phyloP scores from a whole-genome alignment of 2,113 vertebrate species.

The Larimichthys polyactis region DNA sequence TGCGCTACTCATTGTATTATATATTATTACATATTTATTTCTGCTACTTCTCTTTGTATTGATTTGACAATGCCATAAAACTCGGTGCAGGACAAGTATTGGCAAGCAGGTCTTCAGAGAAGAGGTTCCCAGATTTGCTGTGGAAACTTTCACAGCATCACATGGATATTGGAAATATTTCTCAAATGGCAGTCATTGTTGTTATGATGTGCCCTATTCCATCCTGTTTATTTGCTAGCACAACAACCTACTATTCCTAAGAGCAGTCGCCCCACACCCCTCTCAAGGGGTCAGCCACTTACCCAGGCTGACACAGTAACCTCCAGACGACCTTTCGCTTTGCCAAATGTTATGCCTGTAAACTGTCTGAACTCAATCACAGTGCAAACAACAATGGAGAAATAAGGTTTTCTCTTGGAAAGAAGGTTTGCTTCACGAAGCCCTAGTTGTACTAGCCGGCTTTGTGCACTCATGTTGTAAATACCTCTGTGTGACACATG shows the following conservation, averaged over 20 bases:
- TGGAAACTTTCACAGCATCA: constrained; percentile 3
- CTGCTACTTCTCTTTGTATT: neutral
- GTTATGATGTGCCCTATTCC: constrained; percentile 4
- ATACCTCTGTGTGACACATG: constrained; percentile 69
- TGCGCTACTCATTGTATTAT: neutral
- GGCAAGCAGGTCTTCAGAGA: neutral
- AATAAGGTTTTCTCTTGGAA: constrained; percentile 43
- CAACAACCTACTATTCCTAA: constrained; percentile 49
- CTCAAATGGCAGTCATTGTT: neutral
- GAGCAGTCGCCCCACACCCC: constrained; percentile 52
- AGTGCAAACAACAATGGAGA: constrained; percentile 41
- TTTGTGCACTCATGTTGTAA: constrained; percentile 61
- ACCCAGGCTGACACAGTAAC: constrained; percentile 81
- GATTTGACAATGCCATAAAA: neutral
- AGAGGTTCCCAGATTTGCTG: neutral
- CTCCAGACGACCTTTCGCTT: constrained; percentile 77
- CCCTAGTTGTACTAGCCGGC: constrained; percentile 29
- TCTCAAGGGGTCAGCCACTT: constrained; percentile 69
- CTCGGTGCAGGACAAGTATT: neutral
- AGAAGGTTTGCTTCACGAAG: constrained; percentile 45
- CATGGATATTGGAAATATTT: constrained; percentile 21
- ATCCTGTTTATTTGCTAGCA: constrained; percentile 37
- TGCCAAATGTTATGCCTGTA: constrained; percentile 75
- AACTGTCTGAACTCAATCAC: constrained; percentile 76
- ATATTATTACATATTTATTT: neutral